These are phyloP conservation scores for Antheraea assamensis DNA, from an alignment of 2,888 invertebrate genomes.

Conservation along the genomic window DNA sequence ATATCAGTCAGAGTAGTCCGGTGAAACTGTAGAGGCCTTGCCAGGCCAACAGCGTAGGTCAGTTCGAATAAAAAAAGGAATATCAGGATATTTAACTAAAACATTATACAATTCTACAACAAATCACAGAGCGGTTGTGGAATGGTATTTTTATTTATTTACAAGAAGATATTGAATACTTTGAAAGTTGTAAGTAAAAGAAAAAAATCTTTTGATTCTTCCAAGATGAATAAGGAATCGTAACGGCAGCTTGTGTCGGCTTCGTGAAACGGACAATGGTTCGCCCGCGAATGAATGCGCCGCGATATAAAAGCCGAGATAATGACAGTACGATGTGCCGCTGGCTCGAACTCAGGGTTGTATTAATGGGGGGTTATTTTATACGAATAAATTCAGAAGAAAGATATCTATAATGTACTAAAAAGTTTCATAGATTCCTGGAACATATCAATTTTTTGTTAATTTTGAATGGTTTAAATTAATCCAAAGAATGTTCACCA, in stretches of 20 bases:
- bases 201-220: slow-evolving; percentile 3
- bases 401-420: neutral
- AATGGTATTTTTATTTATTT: neutral
- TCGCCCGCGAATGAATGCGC: neutral
- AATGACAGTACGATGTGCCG: slow-evolving; percentile 8
- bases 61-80: too few species aligned
- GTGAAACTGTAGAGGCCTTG: too few species aligned
- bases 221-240: slow-evolving; percentile 12
- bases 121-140: neutral
- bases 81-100: too few species aligned
- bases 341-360: neutral
- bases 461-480: too few species aligned
- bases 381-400: neutral
- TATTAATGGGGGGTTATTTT: neutral
- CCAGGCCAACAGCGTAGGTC: too few species aligned
- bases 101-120: neutral
- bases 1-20: too few species aligned
- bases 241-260: slow-evolving; percentile 11
- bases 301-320: slow-evolving; percentile 6
- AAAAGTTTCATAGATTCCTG: too few species aligned
- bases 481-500: too few species aligned
- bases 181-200: neutral
- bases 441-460: too few species aligned
- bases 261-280: neutral
- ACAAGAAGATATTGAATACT: neutral